Evolutionary conservation across 2,113 vertebrate genomes (phyloP).

Genomic region (Centrocercus urophasianus): DNA sequence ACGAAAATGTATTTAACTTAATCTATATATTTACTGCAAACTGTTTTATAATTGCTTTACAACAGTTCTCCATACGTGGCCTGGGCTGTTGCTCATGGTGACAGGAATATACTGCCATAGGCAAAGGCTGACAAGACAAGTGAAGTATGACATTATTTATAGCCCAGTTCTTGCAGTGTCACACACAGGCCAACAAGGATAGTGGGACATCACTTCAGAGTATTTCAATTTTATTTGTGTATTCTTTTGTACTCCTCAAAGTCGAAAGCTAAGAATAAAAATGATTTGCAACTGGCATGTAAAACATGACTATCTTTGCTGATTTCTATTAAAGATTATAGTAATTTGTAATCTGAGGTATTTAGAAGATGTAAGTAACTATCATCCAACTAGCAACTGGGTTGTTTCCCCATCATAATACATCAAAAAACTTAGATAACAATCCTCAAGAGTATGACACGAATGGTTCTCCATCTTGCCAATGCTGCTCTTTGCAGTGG

Average conservation of each 20-base stretch:
- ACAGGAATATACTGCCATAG: not conserved
- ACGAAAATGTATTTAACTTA: not conserved
- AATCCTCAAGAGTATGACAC: not conserved
- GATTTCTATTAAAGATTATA: not conserved
- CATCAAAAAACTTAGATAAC: not conserved
- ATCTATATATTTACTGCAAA: not conserved
- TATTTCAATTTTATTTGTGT: not conserved
- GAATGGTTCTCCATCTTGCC: not conserved
- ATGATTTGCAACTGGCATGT: not conserved
- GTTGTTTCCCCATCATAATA: not conserved
- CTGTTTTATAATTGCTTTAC: not conserved
- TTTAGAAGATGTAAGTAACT: constrained; percentile 8
- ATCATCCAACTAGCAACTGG: not conserved
- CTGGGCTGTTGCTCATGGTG: not conserved
- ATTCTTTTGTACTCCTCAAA: not conserved
- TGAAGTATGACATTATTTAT: not conserved
- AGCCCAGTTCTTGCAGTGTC: not conserved
- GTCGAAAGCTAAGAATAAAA: not conserved
- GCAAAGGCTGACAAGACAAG: not conserved
- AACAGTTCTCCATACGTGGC: not conserved
- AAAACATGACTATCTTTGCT: not conserved
- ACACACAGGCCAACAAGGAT: not conserved
- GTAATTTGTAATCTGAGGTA: not conserved
- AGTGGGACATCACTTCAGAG: not conserved
- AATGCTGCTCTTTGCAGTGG: not conserved